Base-by-base conservation (phyloP, 1,140 invertebrate genomes). In the Tetraneura akinire region DNA sequence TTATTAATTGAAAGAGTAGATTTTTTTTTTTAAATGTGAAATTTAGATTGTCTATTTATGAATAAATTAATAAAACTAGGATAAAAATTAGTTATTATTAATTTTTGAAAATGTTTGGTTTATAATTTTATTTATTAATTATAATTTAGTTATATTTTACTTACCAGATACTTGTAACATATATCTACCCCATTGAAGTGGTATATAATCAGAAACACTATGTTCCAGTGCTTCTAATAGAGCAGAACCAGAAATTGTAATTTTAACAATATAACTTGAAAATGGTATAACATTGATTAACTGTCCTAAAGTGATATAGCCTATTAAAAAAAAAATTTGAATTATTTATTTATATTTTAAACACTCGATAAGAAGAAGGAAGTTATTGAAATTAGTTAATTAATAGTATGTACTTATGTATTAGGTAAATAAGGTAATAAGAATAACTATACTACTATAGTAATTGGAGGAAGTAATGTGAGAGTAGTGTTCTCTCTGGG, bases 221-320 rank as follows among this genome's bases (percentile, higher is more conserved):
- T 49, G 49, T 70, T 83, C 82, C 14, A 83, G 76, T 16, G 81
- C 64, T 53, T 83, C 76, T 37, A 47, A 80, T 1, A 84, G 45
- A 18, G 23, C 42, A 11, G 49, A 82, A 14, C 90, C 90, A 29
- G 82, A 85, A 49, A 91, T 82, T 18, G 86, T 82, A 32, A 88
- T 84, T 53, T 88, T 85, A 51, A 88, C 83, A 0, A 89, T 81
- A 4, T 84, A 83, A 82, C 90, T 90, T 13, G 86, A 84, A 82
- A 91, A 92, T 0, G 91, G 91, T 23, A 89, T 82, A 0, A 88
- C 87, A 0, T 86, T 85, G 23, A 89, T 80, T 0, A 91, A 81
- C 81, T 91, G 89, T 51, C 86, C 87, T 80, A 86, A 84, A 0
- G 87, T 88, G 4, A 92, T 87, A 82, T 87, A 85, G 10, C 88